Base-by-base conservation (phyloP, 2,113 vertebrate species). In the Ifrita kowaldi region DNA sequence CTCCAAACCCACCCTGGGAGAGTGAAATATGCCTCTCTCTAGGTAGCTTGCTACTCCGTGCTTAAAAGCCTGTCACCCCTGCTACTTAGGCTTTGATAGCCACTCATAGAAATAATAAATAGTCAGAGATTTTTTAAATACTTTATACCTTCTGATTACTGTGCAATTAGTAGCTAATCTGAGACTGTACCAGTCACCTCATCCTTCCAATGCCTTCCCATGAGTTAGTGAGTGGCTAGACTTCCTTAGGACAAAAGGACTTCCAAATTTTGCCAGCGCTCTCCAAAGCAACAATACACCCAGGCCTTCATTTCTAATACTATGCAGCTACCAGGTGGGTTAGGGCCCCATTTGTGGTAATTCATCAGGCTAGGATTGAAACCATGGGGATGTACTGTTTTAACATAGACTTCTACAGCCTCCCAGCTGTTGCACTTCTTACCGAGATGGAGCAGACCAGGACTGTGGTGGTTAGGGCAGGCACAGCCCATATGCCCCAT, bases 241-340 rank as follows among this genome's bases (percentile, higher is more conserved):
- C 12, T 39, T 79, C 30, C 30, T 44, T 13, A 65, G 33, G 8
- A 33, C 28, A 46, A 74, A 71, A 3, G 10, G 4, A 55, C 21
- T 50, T 9, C 23, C 80, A 67, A 74, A 67, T 7, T 42, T 13
- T 4, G 1, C 11, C 80, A 74, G 32, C 0, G 0, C 8, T 70
- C 8, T 50, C 26, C 80, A 87, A 53, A 95, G 44, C 9, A 47
- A 28, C 14, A 59, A 44, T 8, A n/a, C 13, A 42, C 24, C 22
- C 22, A 63, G 24, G 13, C 5, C 6, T 52, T 71, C 55, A 42
- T 70, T 89, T 70, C 37, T 35, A 20, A 53, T 42, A 70, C 46
- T 47, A 22, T 13, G 23, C n/a, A 57, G 23, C 24, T 57, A 44
- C 19, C 16, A 27, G 19, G 3, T 11, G 3, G 17, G 16, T 26